Percentiles rank a stretch among this genome's conserved stretches.
Evolutionary conservation across 1,140 invertebrate genomes (phyloP).

Genomic region (Drosophila sproati): DNA sequence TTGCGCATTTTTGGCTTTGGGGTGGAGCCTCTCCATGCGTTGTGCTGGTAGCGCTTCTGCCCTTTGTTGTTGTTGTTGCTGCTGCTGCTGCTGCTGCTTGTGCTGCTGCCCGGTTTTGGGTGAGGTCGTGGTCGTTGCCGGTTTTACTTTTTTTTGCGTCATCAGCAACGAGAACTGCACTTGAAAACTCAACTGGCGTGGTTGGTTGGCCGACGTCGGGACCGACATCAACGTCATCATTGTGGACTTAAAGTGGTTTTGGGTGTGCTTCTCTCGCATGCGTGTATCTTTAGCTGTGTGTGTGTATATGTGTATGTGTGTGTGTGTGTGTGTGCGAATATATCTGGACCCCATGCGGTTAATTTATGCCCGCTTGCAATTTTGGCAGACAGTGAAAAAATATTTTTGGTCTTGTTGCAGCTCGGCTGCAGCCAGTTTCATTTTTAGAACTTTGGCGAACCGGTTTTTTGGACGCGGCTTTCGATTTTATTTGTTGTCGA

Average conservation of each 20-base stretch:
- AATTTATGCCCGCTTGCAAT: constrained; percentile 82
- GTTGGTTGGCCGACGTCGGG: constrained; percentile 29
- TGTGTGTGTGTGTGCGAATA: constrained; percentile 43
- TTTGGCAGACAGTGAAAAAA: constrained; percentile 80
- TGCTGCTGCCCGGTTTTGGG: constrained; percentile 68
- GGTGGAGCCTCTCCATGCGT: constrained; percentile 73
- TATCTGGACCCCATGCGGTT: constrained; percentile 81
- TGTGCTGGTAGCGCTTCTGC: constrained; percentile 48
- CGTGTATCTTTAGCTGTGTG: constrained; percentile 20
- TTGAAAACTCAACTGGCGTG: constrained; percentile 81
- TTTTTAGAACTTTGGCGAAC: constrained; percentile 80
- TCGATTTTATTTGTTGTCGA: constrained; percentile 79
- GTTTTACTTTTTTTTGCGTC: constrained; percentile 74
- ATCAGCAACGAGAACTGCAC: constrained; percentile 68
- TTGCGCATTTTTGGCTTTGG: constrained; percentile 82
- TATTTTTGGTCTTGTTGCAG: constrained; percentile 77
- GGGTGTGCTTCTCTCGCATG: constrained; percentile 74
- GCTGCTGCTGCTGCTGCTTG: constrained; percentile 23
- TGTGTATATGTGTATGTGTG: constrained; percentile 24
- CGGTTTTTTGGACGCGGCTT: constrained; percentile 78
- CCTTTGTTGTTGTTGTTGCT: constrained; percentile 43
- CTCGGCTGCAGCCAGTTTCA: constrained; percentile 69
- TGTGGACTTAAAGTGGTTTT: constrained; percentile 82
- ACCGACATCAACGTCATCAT: constrained; percentile 79
- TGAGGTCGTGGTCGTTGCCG: constrained; percentile 80